Conservation (phyloP, 2,888 invertebrate genomes). For the Argyra leucocephala region DNA sequence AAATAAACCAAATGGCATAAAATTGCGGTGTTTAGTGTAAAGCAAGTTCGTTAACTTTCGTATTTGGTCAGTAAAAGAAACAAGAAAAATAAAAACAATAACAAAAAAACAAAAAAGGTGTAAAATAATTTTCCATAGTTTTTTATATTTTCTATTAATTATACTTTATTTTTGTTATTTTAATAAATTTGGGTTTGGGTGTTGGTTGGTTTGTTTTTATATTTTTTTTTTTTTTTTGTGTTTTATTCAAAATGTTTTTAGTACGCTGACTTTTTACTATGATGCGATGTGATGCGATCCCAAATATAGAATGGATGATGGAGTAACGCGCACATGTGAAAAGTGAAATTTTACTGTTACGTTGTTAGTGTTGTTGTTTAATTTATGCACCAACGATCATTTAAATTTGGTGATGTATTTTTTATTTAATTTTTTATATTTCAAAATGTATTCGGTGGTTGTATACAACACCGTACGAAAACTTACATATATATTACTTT, state of each 20-base stretch:
- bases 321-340: not conserved
- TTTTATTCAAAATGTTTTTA: too few species aligned
- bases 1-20: not conserved
- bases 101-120: not conserved
- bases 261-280: not conserved
- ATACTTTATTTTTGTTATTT: not conserved
- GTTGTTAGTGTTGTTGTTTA: not conserved
- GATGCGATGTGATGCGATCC: not conserved
- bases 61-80: not conserved
- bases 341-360: not conserved
- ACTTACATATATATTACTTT: too few species aligned
- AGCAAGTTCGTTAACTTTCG: constrained; percentile 3
- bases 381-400: too few species aligned
- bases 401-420: too few species aligned
- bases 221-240: not conserved
- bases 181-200: not conserved
- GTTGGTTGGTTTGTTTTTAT: not conserved
- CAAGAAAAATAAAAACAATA: too few species aligned
- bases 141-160: too few species aligned
- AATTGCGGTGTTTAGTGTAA: not conserved
- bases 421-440: too few species aligned
- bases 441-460: too few species aligned
- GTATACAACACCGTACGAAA: too few species aligned
- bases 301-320: not conserved
- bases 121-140: not conserved